Evolutionary conservation across 2,888 invertebrate species (phyloP).

Genomic region (Phymatocera aterrima): DNA sequence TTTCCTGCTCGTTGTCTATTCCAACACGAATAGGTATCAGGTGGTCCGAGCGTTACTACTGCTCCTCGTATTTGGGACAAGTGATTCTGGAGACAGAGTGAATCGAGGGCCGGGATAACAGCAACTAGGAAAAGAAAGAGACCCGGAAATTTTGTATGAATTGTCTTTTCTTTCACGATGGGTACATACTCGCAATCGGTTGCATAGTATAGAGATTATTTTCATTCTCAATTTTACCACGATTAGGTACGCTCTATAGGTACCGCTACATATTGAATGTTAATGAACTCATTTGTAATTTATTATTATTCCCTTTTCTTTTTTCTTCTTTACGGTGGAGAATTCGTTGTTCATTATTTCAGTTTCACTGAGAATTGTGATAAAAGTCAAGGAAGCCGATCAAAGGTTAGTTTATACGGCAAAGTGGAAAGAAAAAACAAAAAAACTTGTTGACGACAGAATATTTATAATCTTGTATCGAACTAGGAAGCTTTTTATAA

Average conservation of each 20-base stretch:
- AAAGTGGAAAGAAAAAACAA: neutral
- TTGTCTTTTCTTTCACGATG: no score
- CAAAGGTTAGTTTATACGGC: neutral
- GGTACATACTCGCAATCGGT: neutral
- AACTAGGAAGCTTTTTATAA: neutral
- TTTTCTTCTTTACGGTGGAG: neutral
- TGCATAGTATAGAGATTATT: no score
- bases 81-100: constrained; percentile 7
- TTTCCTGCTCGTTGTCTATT: constrained; percentile 30
- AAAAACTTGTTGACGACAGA: neutral
- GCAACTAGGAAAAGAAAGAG: neutral
- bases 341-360: neutral
- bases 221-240: no score
- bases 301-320: no score
- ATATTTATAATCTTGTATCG: constrained; percentile 24
- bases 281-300: neutral
- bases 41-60: neutral
- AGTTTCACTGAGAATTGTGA: neutral
- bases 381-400: constrained; percentile 17
- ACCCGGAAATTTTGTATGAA: neutral
- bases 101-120: neutral
- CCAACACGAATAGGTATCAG: constrained; percentile 31
- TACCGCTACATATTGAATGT: no score
- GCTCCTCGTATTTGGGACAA: neutral
- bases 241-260: no score